These are phyloP conservation scores for Oxyteleia sp. DNA, from an alignment of 2,888 invertebrate genomes.

Conservation along the genomic window DNA sequence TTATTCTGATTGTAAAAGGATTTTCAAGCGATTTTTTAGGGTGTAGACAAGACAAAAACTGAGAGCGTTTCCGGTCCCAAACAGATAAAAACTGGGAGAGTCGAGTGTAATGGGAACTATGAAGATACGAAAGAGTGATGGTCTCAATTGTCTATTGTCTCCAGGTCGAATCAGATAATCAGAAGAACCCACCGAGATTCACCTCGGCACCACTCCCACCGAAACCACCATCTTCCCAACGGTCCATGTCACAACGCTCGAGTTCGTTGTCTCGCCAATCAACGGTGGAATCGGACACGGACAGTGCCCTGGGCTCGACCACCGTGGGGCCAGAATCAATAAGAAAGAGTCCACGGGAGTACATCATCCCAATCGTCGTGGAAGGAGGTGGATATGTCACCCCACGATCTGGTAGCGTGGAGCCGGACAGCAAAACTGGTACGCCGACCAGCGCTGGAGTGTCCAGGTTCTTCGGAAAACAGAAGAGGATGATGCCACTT, in stretches of 20 bases:
- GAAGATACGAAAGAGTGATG: too few relatives aligned
- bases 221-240: conserved; percentile 88
- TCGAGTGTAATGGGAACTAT: too few relatives aligned
- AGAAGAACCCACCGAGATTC: conserved; percentile 81
- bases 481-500: conserved; percentile 91
- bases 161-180: conserved; percentile 75
- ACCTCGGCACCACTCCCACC: conserved; percentile 88
- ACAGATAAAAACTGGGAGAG: too few relatives aligned
- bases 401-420: conserved; percentile 92
- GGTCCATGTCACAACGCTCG: conserved; percentile 87
- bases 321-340: conserved; percentile 91
- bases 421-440: conserved; percentile 91
- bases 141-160: too few relatives aligned
- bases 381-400: conserved; percentile 96
- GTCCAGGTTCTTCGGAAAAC: conserved; percentile 88
- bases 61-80: too few relatives aligned
- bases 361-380: conserved; percentile 97
- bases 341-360: conserved; percentile 95
- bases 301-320: conserved; percentile 88
- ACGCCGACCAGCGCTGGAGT: conserved; percentile 89
- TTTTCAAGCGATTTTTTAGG: too few relatives aligned
- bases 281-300: conserved; percentile 92
- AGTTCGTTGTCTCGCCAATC: conserved; percentile 90
- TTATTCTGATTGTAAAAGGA: too few relatives aligned
- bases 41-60: too few relatives aligned